Evolutionary conservation across 2,113 vertebrate genomes (phyloP).

Genomic region (Clarias gariepinus): DNA sequence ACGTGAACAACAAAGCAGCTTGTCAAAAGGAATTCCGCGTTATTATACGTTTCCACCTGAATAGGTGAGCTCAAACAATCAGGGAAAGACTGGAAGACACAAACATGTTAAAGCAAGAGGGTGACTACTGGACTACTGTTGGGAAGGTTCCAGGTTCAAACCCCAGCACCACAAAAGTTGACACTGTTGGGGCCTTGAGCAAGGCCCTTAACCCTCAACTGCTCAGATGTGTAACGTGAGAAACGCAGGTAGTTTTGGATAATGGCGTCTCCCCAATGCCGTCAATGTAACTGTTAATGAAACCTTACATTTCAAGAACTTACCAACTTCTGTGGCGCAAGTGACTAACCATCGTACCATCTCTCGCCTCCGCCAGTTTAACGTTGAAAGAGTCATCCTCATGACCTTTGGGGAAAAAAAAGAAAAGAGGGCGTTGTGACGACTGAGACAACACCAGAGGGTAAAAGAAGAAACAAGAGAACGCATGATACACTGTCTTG

Average conservation of each 20-base stretch:
- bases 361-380: slow-evolving; percentile 97
- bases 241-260: too few relatives aligned
- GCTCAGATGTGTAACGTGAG: too few relatives aligned
- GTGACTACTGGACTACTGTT: too few relatives aligned
- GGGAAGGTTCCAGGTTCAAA: too few relatives aligned
- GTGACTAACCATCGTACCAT: slow-evolving; percentile 99
- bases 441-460: background rate
- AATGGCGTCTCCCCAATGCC: too few relatives aligned
- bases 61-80: background rate
- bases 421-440: background rate
- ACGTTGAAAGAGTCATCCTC: slow-evolving; percentile 96
- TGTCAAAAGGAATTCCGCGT: background rate
- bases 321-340: slow-evolving; percentile 97
- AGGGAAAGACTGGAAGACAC: background rate
- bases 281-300: background rate
- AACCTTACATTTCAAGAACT: slow-evolving; percentile 58
- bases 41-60: background rate
- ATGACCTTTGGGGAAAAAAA: slow-evolving; percentile 79
- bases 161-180: too few relatives aligned
- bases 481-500: too few relatives aligned
- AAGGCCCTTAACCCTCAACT: too few relatives aligned
- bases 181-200: too few relatives aligned
- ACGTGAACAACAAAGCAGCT: background rate
- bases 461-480: background rate
- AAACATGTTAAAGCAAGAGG: background rate